phyloP scores from a whole-genome alignment of 2,888 invertebrate species.

The Synanthedon vespiformis region DNA sequence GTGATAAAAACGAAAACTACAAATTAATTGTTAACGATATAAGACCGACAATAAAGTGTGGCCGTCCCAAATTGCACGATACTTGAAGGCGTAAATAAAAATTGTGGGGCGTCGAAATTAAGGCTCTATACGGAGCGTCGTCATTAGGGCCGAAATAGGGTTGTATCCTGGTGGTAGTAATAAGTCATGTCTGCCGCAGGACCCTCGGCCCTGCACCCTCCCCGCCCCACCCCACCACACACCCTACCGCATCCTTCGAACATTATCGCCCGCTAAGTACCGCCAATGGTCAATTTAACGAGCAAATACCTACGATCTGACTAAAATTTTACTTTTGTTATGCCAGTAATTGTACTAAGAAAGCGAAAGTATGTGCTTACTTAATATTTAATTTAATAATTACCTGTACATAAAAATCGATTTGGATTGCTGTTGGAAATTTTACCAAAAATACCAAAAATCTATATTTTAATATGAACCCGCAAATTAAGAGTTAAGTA shows the following conservation, averaged over 20 bases:
- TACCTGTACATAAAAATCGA: too few relatives aligned
- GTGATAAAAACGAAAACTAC: slow-evolving; percentile 16
- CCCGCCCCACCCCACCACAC: slow-evolving; percentile 16
- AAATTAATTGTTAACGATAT: slow-evolving; percentile 17
- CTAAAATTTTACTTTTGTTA: not conserved
- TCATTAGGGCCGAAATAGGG: slow-evolving; percentile 68
- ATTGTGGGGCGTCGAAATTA: slow-evolving; percentile 66
- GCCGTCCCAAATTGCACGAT: slow-evolving; percentile 46
- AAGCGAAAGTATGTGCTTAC: not conserved
- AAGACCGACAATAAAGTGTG: slow-evolving; percentile 31
- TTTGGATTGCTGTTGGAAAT: too few relatives aligned
- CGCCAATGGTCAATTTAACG: slow-evolving; percentile 53
- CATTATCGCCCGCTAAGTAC: slow-evolving; percentile 53
- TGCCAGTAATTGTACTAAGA: not conserved
- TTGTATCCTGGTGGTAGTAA: slow-evolving; percentile 65
- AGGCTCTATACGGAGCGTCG: slow-evolving; percentile 57
- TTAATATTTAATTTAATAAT: too few relatives aligned
- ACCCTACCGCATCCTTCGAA: slow-evolving; percentile 35
- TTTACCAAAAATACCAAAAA: too few relatives aligned
- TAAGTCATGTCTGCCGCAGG: slow-evolving; percentile 68
- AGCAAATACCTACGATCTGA: slow-evolving; percentile 24
- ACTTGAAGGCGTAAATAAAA: slow-evolving; percentile 65
- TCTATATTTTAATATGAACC: too few relatives aligned
- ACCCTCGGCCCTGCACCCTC: slow-evolving; percentile 26
- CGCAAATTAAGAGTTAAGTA: too few relatives aligned